Conservation (phyloP, 2,113 vertebrate genomes). For the Eubucco bourcierii region DNA sequence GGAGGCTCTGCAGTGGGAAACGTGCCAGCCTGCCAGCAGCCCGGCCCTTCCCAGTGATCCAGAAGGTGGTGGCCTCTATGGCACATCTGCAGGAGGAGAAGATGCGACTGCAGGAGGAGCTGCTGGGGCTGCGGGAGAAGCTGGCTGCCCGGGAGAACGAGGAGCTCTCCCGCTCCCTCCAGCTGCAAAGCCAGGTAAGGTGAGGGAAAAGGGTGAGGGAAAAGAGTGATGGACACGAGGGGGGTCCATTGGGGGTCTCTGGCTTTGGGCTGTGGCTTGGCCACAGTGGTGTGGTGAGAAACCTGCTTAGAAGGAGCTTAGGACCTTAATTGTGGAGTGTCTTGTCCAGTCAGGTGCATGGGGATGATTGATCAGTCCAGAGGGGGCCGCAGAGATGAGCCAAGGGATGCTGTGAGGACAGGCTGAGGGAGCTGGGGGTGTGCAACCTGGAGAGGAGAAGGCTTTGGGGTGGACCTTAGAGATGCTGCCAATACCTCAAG, state of each 20-base stretch:
- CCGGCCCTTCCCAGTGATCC: slow-evolving; percentile 52
- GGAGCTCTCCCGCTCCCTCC: slow-evolving; percentile 71
- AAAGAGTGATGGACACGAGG: rapidly evolving
- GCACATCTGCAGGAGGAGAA: slow-evolving; percentile 76
- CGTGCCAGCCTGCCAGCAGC: not conserved
- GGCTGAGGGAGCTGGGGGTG: too few relatives aligned
- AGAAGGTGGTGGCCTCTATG: slow-evolving; percentile 77
- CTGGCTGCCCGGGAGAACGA: slow-evolving; percentile 73
- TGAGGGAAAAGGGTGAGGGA: too few relatives aligned
- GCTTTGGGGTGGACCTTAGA: too few relatives aligned
- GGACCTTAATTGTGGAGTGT: rapidly evolving
- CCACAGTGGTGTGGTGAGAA: too few relatives aligned
- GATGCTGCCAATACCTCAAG: too few relatives aligned
- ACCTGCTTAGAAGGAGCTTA: not conserved
- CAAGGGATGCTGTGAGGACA: too few relatives aligned
- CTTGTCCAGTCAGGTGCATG: rapidly evolving
- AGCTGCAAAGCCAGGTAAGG: slow-evolving; percentile 85
- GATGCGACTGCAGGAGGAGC: slow-evolving; percentile 71
- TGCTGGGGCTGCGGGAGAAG: slow-evolving; percentile 66
- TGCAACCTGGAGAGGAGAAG: too few relatives aligned
- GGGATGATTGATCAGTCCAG: not conserved
- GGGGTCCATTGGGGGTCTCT: rapidly evolving
- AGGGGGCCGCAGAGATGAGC: too few relatives aligned
- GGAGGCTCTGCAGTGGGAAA: slow-evolving; percentile 66
- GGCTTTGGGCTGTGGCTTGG: not conserved